These are phyloP conservation scores for Crossaster papposus DNA, from an alignment of 53 echinoderm and acorn worm species.

Conservation along the genomic window DNA sequence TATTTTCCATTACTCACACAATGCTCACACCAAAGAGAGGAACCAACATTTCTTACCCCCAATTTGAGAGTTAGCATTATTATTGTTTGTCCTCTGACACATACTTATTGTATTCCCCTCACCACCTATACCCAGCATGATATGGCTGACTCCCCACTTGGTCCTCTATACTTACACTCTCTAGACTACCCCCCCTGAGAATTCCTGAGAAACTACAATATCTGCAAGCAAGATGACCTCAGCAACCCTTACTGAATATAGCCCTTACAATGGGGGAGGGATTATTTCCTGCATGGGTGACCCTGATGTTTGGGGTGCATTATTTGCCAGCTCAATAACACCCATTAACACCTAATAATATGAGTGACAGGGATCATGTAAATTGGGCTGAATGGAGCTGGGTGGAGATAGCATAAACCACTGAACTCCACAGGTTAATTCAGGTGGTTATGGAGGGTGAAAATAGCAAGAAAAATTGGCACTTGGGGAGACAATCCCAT, in stretches of 20 bases:
- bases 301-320: slow-evolving; percentile 29
- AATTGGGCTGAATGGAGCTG: slow-evolving; percentile 14
- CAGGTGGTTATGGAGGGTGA: too few relatives aligned
- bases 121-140: too few relatives aligned
- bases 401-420: background rate
- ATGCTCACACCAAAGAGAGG: background rate
- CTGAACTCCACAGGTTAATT: background rate
- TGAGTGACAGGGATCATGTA: slow-evolving; percentile 48
- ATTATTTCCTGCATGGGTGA: slow-evolving; percentile 39
- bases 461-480: background rate
- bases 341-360: slow-evolving; percentile 19
- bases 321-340: slow-evolving; percentile 19
- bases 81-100: background rate
- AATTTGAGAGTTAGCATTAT: background rate
- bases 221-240: too few relatives aligned
- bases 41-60: background rate
- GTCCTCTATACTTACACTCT: too few relatives aligned
- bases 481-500: background rate
- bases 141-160: too few relatives aligned
- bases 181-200: too few relatives aligned
- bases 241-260: background rate
- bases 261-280: slow-evolving; percentile 25
- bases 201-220: too few relatives aligned
- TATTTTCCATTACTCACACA: too few relatives aligned
- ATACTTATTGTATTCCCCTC: background rate